Base-by-base conservation (phyloP, 2,888 invertebrate genomes). In the Schrankia costaestrigalis region DNA sequence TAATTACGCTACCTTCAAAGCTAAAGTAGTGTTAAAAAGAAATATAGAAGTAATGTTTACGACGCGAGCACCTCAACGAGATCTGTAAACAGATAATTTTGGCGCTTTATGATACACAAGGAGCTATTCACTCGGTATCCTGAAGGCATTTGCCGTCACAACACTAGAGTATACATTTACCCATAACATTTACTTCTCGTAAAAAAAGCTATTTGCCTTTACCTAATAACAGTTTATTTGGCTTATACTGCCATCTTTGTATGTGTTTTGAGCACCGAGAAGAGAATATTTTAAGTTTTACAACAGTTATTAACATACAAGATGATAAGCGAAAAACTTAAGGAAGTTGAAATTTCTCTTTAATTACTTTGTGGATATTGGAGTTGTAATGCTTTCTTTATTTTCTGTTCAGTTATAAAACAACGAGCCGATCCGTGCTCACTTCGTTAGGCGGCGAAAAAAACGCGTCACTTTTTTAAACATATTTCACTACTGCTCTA, bases 141-240 rank as follows among this genome's bases (percentile, higher is more conserved):
- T 52, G 24, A 8, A 49, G 38, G 33, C 35, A 27, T 44, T 45
- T 49, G 35, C 26, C 36, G 40, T 33, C 41, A 32, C 27, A 32
- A 40, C 36, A 51, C 25, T 35, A 31, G 36, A 33, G 33, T 31
- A 52, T 31, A 47, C 48, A 39, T 45, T 46, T 31, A 21, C 36
- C 41, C 42, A 56, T 53, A 52, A 54, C 46, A 46, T 56, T 55
- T 49, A 46, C 49, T 52, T 46, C 56, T 49, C 53, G 49, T 56
- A 49, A 56, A 56, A 23, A 56, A 56, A 43, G 50, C 50, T 55
- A 48, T 55, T 55, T 55, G 41, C 42, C 27, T 45, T 44, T 35
- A 15, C 41, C 42, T 52, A 55, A 52, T 48, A 55, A 52, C 56
- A 46, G 46, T 55, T n/a, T 51, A 52, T 51, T 41, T 36, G 31